Conservation (phyloP, 2,888 invertebrate species). For the Epinotia bilunana region DNA sequence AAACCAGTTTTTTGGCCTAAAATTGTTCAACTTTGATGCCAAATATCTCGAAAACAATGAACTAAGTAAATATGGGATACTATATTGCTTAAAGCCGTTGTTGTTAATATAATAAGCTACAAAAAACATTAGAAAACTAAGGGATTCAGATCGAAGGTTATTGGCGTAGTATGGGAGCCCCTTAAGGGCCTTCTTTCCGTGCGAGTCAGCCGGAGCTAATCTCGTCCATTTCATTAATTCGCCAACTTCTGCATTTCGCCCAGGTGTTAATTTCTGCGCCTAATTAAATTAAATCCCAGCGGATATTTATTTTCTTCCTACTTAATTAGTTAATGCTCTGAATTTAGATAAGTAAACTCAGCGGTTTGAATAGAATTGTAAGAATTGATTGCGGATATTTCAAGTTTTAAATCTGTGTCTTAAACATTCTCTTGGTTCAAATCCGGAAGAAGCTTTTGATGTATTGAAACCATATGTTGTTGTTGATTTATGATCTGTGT, state of each 20-base stretch:
- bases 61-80: too few relatives aligned
- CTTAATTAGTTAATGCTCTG: conserved; percentile 28
- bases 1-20: too few relatives aligned
- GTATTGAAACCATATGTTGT: too few relatives aligned
- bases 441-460: neutral
- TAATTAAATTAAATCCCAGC: conserved; percentile 56
- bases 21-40: too few relatives aligned
- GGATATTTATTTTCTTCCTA: conserved; percentile 30
- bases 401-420: neutral
- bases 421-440: neutral
- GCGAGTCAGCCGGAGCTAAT: conserved; percentile 49
- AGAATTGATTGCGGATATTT: too few relatives aligned
- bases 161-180: too few relatives aligned
- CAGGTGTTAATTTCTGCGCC: conserved; percentile 55
- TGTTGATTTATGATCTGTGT: too few relatives aligned
- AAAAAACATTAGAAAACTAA: too few relatives aligned
- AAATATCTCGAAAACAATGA: too few relatives aligned
- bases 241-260: conserved; percentile 48
- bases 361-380: neutral
- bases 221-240: conserved; percentile 54
- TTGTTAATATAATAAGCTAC: too few relatives aligned
- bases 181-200: conserved; percentile 46
- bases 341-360: conserved; percentile 19
- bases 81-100: too few relatives aligned
- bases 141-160: too few relatives aligned